phyloP scores from a whole-genome alignment of 2,797 vertebrate species.

The Hapalemur alaotrensis region DNA sequence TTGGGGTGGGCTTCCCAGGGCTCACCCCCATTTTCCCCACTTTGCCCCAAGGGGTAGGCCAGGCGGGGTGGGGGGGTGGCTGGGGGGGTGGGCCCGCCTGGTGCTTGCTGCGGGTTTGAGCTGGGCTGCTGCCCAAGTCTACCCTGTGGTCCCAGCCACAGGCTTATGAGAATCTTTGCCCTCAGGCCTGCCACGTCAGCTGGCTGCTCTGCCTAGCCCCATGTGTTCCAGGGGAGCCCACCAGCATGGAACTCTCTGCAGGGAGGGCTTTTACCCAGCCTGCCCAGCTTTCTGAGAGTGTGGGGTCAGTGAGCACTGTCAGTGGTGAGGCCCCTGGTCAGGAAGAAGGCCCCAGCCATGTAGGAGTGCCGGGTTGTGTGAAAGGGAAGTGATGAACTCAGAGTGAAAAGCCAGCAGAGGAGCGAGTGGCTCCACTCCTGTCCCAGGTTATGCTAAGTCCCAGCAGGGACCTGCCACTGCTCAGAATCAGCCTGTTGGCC shows the following conservation, averaged over 20 bases:
- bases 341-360: neutral
- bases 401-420: neutral
- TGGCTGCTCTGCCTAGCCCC: neutral
- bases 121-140: conserved; percentile 67
- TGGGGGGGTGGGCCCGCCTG: neutral
- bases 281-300: neutral
- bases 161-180: conserved; percentile 43
- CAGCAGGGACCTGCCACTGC: neutral
- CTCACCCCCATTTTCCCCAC: neutral
- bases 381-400: neutral
- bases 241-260: neutral
- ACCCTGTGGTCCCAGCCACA: conserved; percentile 54
- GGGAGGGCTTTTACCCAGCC: neutral
- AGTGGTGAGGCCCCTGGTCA: neutral
- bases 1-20: neutral
- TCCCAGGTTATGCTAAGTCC: neutral
- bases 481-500: neutral
- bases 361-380: neutral
- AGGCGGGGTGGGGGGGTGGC: neutral
- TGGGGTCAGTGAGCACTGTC: neutral
- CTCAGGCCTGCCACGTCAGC: conserved; percentile 63
- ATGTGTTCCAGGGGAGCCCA: neutral
- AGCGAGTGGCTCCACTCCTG: neutral
- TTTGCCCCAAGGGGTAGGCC: neutral
- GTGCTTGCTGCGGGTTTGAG: conserved; percentile 54